Evolutionary conservation across 2,113 vertebrate species (phyloP).

Genomic region (Leucosticte australis): DNA sequence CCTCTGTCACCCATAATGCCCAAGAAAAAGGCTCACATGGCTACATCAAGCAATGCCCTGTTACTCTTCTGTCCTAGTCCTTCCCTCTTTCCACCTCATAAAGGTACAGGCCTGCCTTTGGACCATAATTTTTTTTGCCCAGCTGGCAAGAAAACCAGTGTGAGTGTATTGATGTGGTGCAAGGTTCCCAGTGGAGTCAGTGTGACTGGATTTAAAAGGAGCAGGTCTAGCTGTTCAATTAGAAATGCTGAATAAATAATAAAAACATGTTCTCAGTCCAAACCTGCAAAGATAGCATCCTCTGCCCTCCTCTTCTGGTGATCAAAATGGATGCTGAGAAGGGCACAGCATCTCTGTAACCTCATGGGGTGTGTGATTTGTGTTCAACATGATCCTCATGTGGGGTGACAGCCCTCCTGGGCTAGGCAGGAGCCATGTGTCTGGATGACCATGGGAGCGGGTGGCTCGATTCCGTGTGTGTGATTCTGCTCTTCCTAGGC

Average conservation of each 20-base stretch:
- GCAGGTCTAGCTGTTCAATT: not conserved
- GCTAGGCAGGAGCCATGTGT: not conserved
- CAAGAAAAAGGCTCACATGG: not conserved
- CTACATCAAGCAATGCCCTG: not conserved
- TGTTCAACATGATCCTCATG: accelerated
- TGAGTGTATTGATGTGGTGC: not conserved
- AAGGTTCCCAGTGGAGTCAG: not conserved
- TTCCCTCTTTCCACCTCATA: not conserved
- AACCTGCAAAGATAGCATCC: not conserved
- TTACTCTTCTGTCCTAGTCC: not conserved
- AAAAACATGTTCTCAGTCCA: not conserved
- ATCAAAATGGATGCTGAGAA: not conserved
- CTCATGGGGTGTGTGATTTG: not conserved
- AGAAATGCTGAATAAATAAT: not conserved
- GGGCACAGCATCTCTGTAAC: not conserved
- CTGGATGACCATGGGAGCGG: not conserved
- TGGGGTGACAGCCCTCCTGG: not conserved
- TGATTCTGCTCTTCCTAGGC: not conserved
- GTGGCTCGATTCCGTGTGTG: accelerated
- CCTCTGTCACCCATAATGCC: not conserved
- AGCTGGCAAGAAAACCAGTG: not conserved
- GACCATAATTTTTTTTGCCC: not conserved
- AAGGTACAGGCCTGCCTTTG: not conserved
- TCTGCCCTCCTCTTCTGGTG: not conserved
- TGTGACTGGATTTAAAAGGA: not conserved